Evolutionary conservation across 1,140 invertebrate species (phyloP).

Genomic region (Nebria ingens): DNA sequence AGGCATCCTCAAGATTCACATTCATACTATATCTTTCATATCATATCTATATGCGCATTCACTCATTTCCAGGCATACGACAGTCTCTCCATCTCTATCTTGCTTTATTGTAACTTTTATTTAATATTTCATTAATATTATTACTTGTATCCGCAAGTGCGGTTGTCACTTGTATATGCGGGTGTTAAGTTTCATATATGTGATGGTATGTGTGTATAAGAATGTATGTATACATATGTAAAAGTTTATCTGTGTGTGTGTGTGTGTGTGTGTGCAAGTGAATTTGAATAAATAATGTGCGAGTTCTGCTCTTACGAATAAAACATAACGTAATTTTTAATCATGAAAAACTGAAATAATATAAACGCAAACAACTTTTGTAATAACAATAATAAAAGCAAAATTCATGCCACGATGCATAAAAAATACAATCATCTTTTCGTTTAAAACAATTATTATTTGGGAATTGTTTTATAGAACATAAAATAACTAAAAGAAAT

Average conservation of each 20-base stretch:
- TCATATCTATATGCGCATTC: too few relatives aligned
- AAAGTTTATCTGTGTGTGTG: background rate
- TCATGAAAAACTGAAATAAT: background rate
- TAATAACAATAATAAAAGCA: conserved; percentile 20
- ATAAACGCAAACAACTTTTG: conserved; percentile 16
- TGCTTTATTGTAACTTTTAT: too few relatives aligned
- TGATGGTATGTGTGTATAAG: too few relatives aligned
- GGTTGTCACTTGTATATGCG: too few relatives aligned
- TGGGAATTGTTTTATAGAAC: background rate
- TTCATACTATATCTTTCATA: too few relatives aligned
- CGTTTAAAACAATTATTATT: background rate
- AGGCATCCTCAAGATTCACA: too few relatives aligned
- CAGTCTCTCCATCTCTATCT: too few relatives aligned
- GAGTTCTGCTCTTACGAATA: background rate
- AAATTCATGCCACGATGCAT: conserved; percentile 30
- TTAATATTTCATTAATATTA: too few relatives aligned
- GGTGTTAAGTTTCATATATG: too few relatives aligned
- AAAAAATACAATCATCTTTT: conserved; percentile 20
- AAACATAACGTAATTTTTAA: background rate
- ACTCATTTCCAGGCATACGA: too few relatives aligned
- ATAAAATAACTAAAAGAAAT: conserved; percentile 17
- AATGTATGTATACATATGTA: too few relatives aligned
- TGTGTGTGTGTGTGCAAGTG: background rate
- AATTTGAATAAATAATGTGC: background rate
- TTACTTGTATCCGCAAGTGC: too few relatives aligned